Evolutionary conservation across 2,113 vertebrate genomes (phyloP), one percentile per base, ranked within the genome.

Genomic region (Amphilophus citrinellus): DNA sequence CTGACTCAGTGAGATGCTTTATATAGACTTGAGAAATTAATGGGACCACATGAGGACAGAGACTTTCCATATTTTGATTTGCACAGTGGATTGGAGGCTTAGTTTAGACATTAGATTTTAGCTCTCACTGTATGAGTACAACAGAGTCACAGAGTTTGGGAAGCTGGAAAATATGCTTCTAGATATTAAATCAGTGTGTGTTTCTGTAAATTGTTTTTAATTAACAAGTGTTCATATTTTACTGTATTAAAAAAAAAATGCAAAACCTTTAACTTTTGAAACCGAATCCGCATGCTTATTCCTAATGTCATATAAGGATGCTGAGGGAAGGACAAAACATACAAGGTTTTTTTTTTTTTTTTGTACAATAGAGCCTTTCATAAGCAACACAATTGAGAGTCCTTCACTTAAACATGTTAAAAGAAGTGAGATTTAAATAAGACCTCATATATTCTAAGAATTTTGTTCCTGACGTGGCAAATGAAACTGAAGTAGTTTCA

Each of bases 11-110:
- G 0, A 73, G 58, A 85, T 61, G 53, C 53, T 27, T 77, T 73
- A 60, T 85, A 63, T 65, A 60, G 62, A 77, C 10, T n/a, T 2
- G 42, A 50, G 77, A 76, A 83, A 73, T 71, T 30, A 76, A 83
- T 83, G 58, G 39, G 44, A 35, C 66, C 59, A 59, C 77, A 44
- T 17, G 9, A 39, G 44, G 17, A 58, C 60, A 57, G 10, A 76
- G 75, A 35, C n/a, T 39, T 58, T 30, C 84, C n/a, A 44, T 50
- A 50, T 83, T 83, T 73, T 83, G 59, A 76, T 77, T 59, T 5
- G 8, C 76, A 44, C 65, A 63, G 82, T 18, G 81, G 56, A 82
- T 76, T 76, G 18, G 60, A 7, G 76, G 73, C 73, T 62, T 71
- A 22, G 39, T 35, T 78, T 44, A 22, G 47, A 42, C 22, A 6